Conservation (phyloP, 2,888 invertebrate species). For the Drosophila cyrtoloma region DNA sequence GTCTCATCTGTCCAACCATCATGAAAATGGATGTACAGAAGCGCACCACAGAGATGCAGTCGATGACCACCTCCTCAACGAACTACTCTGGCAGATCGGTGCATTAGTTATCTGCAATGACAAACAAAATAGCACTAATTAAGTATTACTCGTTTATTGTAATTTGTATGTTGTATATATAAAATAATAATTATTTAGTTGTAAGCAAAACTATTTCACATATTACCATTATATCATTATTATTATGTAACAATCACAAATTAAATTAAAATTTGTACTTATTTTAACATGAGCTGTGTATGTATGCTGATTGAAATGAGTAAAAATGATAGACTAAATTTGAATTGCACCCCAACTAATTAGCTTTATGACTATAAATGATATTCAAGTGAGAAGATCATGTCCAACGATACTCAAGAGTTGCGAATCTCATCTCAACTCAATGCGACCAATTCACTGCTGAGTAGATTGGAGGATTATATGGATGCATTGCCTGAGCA, state of each 20-base stretch:
- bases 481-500: constrained; percentile 85
- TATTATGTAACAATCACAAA: background rate
- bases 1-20: constrained; percentile 45
- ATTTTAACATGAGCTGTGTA: background rate
- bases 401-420: constrained; percentile 85
- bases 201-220: background rate
- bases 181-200: constrained; percentile 2
- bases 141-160: constrained; percentile 32
- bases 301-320: background rate
- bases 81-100: constrained; percentile 18
- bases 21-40: constrained; percentile 41
- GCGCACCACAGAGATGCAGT: constrained; percentile 48
- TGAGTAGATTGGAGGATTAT: constrained; percentile 87
- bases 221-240: background rate
- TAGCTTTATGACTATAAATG: background rate
- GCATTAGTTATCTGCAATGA: background rate
- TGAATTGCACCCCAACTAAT: background rate
- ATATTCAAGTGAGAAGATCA: background rate
- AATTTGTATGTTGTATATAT: background rate
- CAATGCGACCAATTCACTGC: constrained; percentile 88
- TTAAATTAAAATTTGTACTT: background rate
- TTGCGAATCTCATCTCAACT: constrained; percentile 85
- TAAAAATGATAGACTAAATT: background rate
- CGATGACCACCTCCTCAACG: constrained; percentile 49
- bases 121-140: constrained; percentile 53